These are phyloP conservation scores for Ptychadena robeensis DNA, from an alignment of 2,797 vertebrate genomes.

Conservation along the genomic window DNA sequence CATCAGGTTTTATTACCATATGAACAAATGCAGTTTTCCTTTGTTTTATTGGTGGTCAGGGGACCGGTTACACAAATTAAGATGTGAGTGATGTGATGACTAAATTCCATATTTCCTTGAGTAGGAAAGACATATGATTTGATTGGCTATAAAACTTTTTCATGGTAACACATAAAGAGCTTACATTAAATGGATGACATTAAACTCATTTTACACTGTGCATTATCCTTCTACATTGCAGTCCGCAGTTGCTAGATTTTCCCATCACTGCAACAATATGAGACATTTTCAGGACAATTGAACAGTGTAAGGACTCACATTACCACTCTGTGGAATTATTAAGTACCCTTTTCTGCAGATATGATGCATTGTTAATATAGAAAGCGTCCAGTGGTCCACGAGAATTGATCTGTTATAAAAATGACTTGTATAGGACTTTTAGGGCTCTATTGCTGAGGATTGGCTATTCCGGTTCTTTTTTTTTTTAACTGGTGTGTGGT, in stretches of 20 bases:
- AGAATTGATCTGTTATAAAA: slow-evolving; percentile 2
- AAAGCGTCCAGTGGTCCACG: slow-evolving; percentile 7
- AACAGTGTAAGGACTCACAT: slow-evolving; percentile 29
- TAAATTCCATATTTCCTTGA: not conserved
- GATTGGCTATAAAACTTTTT: slow-evolving; percentile 20
- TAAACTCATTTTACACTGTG: slow-evolving; percentile 2
- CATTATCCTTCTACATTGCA: slow-evolving; percentile 29
- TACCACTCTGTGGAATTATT: slow-evolving; percentile 13
- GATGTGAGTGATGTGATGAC: not conserved
- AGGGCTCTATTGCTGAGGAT: too few relatives aligned
- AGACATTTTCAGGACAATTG: slow-evolving; percentile 29
- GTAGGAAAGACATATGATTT: not conserved
- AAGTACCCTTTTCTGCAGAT: slow-evolving; percentile 7
- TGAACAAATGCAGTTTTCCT: not conserved
- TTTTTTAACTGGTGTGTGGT: too few relatives aligned
- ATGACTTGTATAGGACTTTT: not conserved
- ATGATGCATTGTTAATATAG: slow-evolving; percentile 32
- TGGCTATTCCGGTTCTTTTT: too few relatives aligned
- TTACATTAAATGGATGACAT: slow-evolving; percentile 8
- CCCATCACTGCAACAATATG: slow-evolving; percentile 17
- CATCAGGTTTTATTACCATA: not conserved
- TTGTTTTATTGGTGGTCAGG: not conserved
- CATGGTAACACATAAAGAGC: not conserved
- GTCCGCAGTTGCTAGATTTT: slow-evolving; percentile 11
- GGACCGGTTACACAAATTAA: not conserved